Conservation (phyloP, 2,797 vertebrate species). For the Carcharodon carcharias region DNA sequence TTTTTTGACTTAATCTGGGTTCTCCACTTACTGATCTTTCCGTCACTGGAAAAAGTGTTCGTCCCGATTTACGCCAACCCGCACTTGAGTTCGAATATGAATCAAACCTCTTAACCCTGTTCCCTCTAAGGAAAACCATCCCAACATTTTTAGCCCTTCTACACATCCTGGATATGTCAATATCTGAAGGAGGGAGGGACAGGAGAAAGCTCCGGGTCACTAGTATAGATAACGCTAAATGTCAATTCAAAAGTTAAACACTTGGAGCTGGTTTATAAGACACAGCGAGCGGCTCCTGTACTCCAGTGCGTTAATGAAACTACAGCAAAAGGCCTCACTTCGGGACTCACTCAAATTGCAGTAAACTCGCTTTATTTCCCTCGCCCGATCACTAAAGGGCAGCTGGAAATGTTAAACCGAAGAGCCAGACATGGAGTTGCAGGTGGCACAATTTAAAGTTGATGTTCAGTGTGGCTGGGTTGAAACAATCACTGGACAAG, state of each 20-base stretch:
- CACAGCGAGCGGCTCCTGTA: not conserved
- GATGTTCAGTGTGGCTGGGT: not conserved
- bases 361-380: not conserved
- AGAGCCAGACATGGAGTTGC: not conserved
- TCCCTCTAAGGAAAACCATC: no score
- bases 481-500: not conserved
- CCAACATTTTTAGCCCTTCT: no score
- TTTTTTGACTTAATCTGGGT: not conserved
- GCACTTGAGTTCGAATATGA: no score
- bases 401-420: not conserved
- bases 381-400: not conserved
- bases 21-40: not conserved
- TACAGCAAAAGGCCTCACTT: no score
- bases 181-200: not conserved
- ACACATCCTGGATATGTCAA: not conserved
- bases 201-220: not conserved
- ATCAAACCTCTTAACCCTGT: no score
- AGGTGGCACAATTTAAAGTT: not conserved
- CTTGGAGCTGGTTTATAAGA: not conserved
- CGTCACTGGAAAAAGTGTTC: no score
- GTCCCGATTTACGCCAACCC: no score
- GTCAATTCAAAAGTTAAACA: not conserved
- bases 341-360: not conserved
- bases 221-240: no score
- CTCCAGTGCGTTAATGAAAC: no score